Base-by-base conservation (phyloP, 23 tunicate genomes). In the Oikopleura dioica region DNA sequence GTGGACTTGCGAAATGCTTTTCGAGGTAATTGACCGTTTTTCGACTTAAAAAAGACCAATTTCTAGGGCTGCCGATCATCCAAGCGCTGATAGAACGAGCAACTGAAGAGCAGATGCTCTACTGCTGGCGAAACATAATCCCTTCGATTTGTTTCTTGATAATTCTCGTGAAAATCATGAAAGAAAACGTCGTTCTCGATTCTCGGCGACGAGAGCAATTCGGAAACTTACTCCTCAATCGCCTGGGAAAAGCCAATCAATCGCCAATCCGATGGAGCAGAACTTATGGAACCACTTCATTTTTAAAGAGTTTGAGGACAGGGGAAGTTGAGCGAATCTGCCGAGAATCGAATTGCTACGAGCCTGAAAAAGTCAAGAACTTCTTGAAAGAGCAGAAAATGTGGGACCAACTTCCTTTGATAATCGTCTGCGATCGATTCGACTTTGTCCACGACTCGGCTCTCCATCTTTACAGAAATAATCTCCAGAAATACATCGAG, bases 291-390 rank as follows among this genome's bases (percentile, higher is more conserved):
- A n/a, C n/a, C n/a, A n/a, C n/a, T n/a, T n/a, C n/a, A n/a, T n/a
- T n/a, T n/a, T n/a, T n/a, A n/a, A n/a, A n/a, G n/a, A n/a, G n/a
- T n/a, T n/a, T n/a, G n/a, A n/a, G n/a, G n/a, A n/a, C n/a, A n/a
- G n/a, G n/a, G 67, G 97, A 91, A 67, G 97, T 91, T 35, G 97
- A 91, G 63, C 83, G 97, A 35, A 91, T 91, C 55, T 91, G 97
- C 51, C 82, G 97, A 9, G 97, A 91, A 77, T 79, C 84, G 77
- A 91, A 91, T 82, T 91, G 97, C 79, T 91, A 91, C 68, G 97
- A 91, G 38, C 83, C 97, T 0, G 97, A 91, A 50, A 91, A 91
- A 82, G 97, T 91, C 76, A 91, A 91, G 75, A 91, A 91, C 69
- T 91, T 91, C 82, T 50, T 91, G 94, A 91, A 91, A 78, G 97